A percentile compares a stretch with the other conserved stretches of the same genome.
These are phyloP conservation scores for Brachypteracias leptosomus DNA, from an alignment of 2,113 vertebrate species.

Conservation along the genomic window DNA sequence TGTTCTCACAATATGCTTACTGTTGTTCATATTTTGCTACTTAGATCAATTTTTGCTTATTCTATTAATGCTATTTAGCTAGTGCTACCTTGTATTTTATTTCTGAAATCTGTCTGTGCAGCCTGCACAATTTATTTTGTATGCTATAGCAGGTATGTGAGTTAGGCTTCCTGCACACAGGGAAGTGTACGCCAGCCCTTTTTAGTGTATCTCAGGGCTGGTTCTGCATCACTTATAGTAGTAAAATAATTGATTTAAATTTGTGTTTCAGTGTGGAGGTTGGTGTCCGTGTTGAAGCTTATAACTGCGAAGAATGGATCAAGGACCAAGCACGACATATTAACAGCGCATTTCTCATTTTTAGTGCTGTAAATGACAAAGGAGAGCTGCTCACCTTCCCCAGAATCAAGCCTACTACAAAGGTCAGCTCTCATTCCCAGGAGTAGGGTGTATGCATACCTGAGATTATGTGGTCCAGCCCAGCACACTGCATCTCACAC, in stretches of 20 bases:
- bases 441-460: neutral
- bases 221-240: neutral
- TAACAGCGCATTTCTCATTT: slow-evolving; percentile 81
- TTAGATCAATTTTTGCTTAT: neutral
- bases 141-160: neutral
- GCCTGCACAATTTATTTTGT: neutral
- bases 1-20: neutral
- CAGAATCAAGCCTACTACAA: slow-evolving; percentile 64
- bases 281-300: slow-evolving; percentile 80
- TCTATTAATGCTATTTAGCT: neutral
- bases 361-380: slow-evolving; percentile 52
- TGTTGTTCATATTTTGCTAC: neutral
- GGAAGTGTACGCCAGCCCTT: neutral
- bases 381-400: slow-evolving; percentile 66
- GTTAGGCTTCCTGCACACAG: neutral
- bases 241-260: neutral
- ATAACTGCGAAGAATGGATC: slow-evolving; percentile 77
- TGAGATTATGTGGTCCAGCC: neutral
- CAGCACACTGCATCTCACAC: neutral
- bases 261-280: slow-evolving; percentile 73
- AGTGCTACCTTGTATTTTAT: neutral
- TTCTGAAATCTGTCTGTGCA: neutral
- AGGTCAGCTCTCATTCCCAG: slow-evolving; percentile 61
- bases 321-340: slow-evolving; percentile 71
- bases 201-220: neutral